phyloP scores from a whole-genome alignment of 53 echinoderm and acorn worm species.

The Apostichopus leukothele region DNA sequence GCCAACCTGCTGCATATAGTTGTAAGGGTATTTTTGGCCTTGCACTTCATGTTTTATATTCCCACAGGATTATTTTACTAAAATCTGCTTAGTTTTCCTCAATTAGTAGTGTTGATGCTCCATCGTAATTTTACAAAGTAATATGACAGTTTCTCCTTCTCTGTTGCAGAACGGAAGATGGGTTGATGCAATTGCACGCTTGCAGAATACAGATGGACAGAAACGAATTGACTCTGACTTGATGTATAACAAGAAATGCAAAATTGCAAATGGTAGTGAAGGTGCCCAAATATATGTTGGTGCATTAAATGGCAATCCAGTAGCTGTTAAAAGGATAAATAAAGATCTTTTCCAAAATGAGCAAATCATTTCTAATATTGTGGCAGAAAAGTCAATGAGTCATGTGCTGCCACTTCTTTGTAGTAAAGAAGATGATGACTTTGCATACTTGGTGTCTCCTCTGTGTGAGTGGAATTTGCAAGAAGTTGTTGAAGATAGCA shows the following conservation, averaged over 20 bases:
- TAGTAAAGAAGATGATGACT: conserved; percentile 35
- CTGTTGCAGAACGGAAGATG: conserved; percentile 14
- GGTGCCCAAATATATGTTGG: conserved; percentile 14
- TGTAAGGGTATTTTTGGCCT: no score
- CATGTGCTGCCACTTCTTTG: conserved; percentile 16
- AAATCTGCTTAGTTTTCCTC: no score
- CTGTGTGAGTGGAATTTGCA: conserved; percentile 33
- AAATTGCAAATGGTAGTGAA: conserved; percentile 11
- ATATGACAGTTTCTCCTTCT: no score
- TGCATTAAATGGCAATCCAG: neutral
- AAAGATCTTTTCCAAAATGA: conserved; percentile 5
- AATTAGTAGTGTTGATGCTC: no score
- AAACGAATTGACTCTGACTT: neutral
- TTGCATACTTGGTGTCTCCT: neutral
- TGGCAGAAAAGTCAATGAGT: neutral
- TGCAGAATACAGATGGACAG: neutral
- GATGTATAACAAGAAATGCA: neutral
- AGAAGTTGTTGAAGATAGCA: conserved; percentile 12
- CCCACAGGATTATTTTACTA: no score
- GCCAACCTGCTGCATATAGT: no score
- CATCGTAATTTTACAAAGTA: no score
- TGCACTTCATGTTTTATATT: no score
- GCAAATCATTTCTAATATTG: neutral
- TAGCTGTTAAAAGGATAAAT: conserved; percentile 33
- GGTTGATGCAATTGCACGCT: neutral